Evolutionary conservation across 2,113 vertebrate species (phyloP).

Genomic region (Cyprinodon tularosa): DNA sequence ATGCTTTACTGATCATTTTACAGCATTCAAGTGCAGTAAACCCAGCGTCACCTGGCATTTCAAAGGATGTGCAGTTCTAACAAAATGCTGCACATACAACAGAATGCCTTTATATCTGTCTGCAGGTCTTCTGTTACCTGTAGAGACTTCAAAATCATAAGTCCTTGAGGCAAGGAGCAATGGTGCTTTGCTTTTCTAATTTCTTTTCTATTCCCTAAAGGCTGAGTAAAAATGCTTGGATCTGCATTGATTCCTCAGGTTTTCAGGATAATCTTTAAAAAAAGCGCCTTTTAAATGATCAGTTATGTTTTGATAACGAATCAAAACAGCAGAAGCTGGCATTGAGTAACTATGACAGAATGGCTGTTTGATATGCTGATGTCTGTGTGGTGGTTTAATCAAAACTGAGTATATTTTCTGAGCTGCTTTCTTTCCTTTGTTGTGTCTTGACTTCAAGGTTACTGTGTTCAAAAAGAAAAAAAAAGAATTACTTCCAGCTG

Average conservation of each 20-base stretch:
- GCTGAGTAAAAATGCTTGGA: background rate
- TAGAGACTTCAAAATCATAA: background rate
- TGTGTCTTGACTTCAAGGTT: conserved; percentile 47
- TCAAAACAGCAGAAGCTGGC: conserved; percentile 7
- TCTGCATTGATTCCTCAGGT: background rate
- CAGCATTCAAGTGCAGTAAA: background rate
- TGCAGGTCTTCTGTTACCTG: background rate
- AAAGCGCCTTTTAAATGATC: background rate
- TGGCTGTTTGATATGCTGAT: background rate
- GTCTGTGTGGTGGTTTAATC: conserved; percentile 15
- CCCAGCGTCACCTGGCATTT: background rate
- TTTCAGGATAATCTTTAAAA: background rate
- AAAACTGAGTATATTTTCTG: conserved; percentile 27
- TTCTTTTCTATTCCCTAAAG: background rate
- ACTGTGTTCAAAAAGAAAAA: conserved; percentile 15
- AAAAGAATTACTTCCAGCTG: conserved; percentile 8
- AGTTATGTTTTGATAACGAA: background rate
- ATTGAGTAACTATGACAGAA: conserved; percentile 12
- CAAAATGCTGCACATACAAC: background rate
- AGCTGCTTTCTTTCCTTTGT: conserved; percentile 16
- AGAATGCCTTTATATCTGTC: background rate
- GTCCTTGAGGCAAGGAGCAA: background rate
- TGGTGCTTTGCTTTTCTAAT: background rate
- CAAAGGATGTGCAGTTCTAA: background rate
- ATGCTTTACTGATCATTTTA: background rate